These are phyloP conservation scores for Ptiloglossa arizonensis DNA, from an alignment of 1,140 invertebrate species.

Conservation along the genomic window DNA sequence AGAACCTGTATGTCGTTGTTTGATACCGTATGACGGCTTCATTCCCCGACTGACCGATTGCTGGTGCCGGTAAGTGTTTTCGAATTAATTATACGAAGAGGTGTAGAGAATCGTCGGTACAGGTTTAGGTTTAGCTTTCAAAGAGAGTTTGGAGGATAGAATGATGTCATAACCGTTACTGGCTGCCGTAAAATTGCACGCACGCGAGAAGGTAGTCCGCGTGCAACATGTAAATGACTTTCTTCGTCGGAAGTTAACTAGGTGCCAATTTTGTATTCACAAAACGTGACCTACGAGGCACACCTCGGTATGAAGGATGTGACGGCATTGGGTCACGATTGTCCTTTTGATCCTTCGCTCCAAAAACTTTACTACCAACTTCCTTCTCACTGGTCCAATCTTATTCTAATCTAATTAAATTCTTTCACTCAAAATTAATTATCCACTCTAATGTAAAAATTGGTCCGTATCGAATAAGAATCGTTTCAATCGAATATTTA, in stretches of 20 bases:
- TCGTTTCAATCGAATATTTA: too few species aligned
- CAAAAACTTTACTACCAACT: background rate
- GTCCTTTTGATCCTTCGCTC: slow-evolving; percentile 28
- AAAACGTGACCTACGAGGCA: slow-evolving; percentile 31
- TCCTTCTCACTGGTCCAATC: background rate
- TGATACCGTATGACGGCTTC: too few species aligned
- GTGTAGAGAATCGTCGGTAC: too few species aligned
- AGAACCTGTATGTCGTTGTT: too few species aligned
- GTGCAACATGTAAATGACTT: slow-evolving; percentile 57
- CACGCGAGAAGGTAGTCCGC: slow-evolving; percentile 31
- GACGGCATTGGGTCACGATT: slow-evolving; percentile 25
- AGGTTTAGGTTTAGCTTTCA: background rate
- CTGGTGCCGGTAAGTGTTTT: too few species aligned
- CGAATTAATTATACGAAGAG: too few species aligned
- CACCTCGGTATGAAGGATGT: slow-evolving; percentile 42
- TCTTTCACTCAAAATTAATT: too few species aligned
- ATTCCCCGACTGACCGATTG: too few species aligned
- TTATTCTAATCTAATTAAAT: too few species aligned
- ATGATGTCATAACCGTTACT: slow-evolving; percentile 44
- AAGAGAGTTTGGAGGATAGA: background rate
- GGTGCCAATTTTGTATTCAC: slow-evolving; percentile 66
- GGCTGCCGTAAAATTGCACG: slow-evolving; percentile 27
- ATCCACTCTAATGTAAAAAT: too few species aligned
- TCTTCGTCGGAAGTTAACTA: slow-evolving; percentile 56
- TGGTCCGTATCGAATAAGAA: too few species aligned